phyloP scores from a whole-genome alignment of 2,113 vertebrate species.

The Onychorhynchus coronatus region DNA sequence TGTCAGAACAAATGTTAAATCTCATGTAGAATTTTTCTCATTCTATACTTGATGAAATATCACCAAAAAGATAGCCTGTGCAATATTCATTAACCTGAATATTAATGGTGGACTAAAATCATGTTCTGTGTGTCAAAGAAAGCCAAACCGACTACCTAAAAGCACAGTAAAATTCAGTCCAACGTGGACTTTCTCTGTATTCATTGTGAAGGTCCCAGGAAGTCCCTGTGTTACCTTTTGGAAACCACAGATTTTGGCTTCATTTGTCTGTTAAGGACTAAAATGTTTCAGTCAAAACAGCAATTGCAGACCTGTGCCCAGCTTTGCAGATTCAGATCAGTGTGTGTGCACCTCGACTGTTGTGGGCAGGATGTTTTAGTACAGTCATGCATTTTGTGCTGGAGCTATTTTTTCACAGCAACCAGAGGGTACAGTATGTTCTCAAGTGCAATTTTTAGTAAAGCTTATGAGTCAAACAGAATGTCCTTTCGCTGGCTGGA shows the following conservation, averaged over 20 bases:
- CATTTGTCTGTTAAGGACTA: not conserved
- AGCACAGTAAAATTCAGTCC: not conserved
- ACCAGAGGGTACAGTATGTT: slow-evolving; percentile 15
- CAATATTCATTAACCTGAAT: not conserved
- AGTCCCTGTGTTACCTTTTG: not conserved
- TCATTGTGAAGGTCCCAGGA: not conserved
- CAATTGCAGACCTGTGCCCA: not conserved
- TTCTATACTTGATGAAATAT: not conserved
- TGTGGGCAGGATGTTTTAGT: not conserved
- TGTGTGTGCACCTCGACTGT: not conserved
- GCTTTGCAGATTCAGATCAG: not conserved
- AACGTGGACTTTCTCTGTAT: not conserved
- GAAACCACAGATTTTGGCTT: not conserved
- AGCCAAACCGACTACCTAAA: not conserved
- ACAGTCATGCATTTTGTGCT: not conserved
- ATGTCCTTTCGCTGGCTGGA: slow-evolving; percentile 5
- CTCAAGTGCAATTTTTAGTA: slow-evolving; percentile 13
- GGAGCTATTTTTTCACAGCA: slow-evolving; percentile 39
- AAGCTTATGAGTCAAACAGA: not conserved
- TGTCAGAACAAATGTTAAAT: not conserved
- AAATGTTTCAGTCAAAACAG: not conserved
- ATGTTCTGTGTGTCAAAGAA: not conserved
- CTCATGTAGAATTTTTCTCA: not conserved
- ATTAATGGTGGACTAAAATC: not conserved
- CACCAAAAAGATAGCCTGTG: not conserved